Percentiles rank a stretch among this genome's conserved stretches.
Evolutionary conservation across 2,797 vertebrate genomes (phyloP).

Genomic region (Gadopsis bispinosus): DNA sequence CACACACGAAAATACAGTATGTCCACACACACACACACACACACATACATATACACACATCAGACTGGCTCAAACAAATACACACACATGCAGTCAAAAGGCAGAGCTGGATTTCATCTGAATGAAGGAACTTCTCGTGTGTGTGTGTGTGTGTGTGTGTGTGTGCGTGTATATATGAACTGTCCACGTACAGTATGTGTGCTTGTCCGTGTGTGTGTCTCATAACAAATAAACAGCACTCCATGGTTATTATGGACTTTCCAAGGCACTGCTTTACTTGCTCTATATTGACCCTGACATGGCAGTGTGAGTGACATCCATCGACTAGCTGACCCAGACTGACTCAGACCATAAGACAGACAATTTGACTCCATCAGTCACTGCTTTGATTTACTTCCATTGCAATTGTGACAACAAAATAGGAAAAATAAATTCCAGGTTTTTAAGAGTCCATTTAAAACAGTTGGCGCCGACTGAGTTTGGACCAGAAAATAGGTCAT

Average conservation of each 20-base stretch:
- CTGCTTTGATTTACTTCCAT: conserved; percentile 47
- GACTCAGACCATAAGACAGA: conserved; percentile 49
- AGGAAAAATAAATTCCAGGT: conserved; percentile 18
- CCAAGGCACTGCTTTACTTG: conserved; percentile 65
- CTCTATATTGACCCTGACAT: conserved; percentile 69
- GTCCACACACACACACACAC: conserved; percentile 27
- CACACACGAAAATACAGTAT: conserved; percentile 53
- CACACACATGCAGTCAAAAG: conserved; percentile 35
- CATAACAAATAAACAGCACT: conserved; percentile 73
- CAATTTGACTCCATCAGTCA: conserved; percentile 57
- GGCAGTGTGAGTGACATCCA: conserved; percentile 73
- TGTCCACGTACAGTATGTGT: conserved; percentile 5
- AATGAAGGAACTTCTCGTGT: conserved; percentile 47
- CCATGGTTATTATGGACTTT: conserved; percentile 73
- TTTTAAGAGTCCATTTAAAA: conserved; percentile 48
- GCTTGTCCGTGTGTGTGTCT: conserved; percentile 33
- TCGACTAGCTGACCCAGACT: conserved; percentile 67
- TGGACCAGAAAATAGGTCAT: conserved; percentile 56
- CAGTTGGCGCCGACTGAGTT: conserved; percentile 33
- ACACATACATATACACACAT: conserved; percentile 28
- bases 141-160: not conserved
- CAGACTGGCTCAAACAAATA: conserved; percentile 23
- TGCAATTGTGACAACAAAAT: conserved; percentile 27
- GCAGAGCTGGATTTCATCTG: conserved; percentile 52
- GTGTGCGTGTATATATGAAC: not conserved